Percentiles rank a stretch among this genome's conserved stretches.
Evolutionary conservation across 1,140 invertebrate genomes (phyloP).

Genomic region (Lerema accius): DNA sequence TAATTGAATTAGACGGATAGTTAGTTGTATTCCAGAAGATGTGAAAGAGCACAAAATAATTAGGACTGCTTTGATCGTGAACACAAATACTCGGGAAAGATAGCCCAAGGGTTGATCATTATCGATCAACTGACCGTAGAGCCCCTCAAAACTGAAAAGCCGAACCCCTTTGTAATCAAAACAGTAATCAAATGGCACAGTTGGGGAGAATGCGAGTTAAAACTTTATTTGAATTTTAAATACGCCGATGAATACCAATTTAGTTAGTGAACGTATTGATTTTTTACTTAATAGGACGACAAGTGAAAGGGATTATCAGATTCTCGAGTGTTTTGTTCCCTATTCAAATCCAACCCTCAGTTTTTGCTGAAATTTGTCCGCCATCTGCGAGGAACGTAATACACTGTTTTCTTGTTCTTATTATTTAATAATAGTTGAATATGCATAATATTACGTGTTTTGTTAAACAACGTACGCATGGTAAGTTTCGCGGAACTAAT

Average conservation of each 20-base stretch:
- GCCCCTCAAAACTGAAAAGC: conserved; percentile 49
- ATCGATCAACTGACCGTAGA: conserved; percentile 66
- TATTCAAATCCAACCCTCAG: conserved; percentile 18
- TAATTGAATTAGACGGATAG: not conserved
- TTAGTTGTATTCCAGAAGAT: conserved; percentile 20
- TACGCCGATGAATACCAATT: conserved; percentile 38
- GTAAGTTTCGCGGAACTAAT: too few species aligned
- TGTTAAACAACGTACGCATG: too few species aligned
- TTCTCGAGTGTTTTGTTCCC: conserved; percentile 25
- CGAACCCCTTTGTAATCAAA: conserved; percentile 67
- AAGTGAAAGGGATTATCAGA: conserved; percentile 40
- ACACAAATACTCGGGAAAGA: conserved; percentile 46
- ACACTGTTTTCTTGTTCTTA: too few species aligned
- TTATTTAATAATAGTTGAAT: too few species aligned
- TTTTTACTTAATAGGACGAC: conserved; percentile 46
- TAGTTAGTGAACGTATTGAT: conserved; percentile 42
- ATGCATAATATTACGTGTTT: too few species aligned
- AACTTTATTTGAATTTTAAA: conserved; percentile 75
- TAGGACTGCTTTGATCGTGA: conserved; percentile 34
- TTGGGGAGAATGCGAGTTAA: conserved; percentile 56
- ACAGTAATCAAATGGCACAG: conserved; percentile 72
- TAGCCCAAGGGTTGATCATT: conserved; percentile 52
- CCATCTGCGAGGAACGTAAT: conserved; percentile 34
- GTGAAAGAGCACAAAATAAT: conserved; percentile 15
- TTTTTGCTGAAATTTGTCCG: conserved; percentile 35